Percentiles rank a stretch among this genome's conserved stretches.
These are phyloP conservation scores for Brachyopa scutellaris DNA, from an alignment of 2,888 invertebrate genomes.

Conservation along the genomic window DNA sequence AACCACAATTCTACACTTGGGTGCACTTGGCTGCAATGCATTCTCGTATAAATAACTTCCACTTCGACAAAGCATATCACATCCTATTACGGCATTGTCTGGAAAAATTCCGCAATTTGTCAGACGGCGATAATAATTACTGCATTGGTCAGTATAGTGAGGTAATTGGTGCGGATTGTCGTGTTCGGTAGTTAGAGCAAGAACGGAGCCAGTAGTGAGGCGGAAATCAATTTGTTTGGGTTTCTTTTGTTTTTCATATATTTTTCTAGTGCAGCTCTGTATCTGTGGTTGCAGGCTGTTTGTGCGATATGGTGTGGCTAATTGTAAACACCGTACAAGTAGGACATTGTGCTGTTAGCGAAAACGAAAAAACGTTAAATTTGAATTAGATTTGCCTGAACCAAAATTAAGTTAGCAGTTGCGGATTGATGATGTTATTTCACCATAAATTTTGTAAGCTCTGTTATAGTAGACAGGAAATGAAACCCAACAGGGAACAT, in stretches of 20 bases:
- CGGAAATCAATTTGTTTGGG: slow-evolving; percentile 37
- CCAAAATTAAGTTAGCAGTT: no score
- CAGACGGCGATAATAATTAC: slow-evolving; percentile 68
- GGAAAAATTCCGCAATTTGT: slow-evolving; percentile 71
- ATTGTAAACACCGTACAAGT: slow-evolving; percentile 1
- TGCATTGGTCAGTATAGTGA: slow-evolving; percentile 60
- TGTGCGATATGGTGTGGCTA: slow-evolving; percentile 11
- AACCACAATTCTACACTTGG: slow-evolving; percentile 62
- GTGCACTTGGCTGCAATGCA: slow-evolving; percentile 48
- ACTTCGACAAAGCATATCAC: slow-evolving; percentile 63
- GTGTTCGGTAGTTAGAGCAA: slow-evolving; percentile 53
- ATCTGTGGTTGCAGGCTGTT: slow-evolving; percentile 1
- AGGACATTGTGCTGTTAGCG: not conserved
- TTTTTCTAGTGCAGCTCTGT: not conserved
- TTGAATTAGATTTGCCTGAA: no score
- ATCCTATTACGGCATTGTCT: slow-evolving; percentile 71
- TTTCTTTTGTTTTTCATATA: not conserved
- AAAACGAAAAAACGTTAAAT: not conserved
- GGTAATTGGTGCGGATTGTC: slow-evolving; percentile 67
- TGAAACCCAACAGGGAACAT: no score
- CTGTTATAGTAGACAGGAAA: no score
- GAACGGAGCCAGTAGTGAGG: slow-evolving; percentile 27
- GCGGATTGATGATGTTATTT: no score
- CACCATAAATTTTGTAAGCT: no score
- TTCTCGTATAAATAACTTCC: slow-evolving; percentile 62